Evolutionary conservation across 2,113 vertebrate species (phyloP), one percentile per base, ranked within the genome.

Genomic region (Cariama cristata): DNA sequence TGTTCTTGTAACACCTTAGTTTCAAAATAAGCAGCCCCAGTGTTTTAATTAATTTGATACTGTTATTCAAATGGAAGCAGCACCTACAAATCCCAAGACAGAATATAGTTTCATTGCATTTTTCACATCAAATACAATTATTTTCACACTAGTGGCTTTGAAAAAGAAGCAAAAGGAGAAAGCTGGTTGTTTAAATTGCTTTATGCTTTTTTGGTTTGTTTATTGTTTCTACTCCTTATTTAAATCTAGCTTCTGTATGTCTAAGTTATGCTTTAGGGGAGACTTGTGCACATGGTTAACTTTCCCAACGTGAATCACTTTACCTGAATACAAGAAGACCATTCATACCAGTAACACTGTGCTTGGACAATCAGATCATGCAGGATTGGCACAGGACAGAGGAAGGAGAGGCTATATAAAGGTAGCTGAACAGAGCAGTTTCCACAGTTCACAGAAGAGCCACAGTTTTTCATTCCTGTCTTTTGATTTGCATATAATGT

Each of bases 11-110:
- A 85, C 47, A 24, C n/a, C 45, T 87, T 53, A 4, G 23, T 44
- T 91, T 91, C 76, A 87, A 94, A 91, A 89, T n/a, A 86, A 91
- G 45, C 44, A 89, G 49, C 15, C 52, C 18, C n/a, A 21, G 66
- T 33, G 27, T 60, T 63, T 91, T 52, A 92, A 58, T 64, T 66
- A 33, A 76, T 60, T 86, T 4, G 3, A 47, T 33, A 32, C 6
- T 40, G 33, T 19, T 72, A 94, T 30, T 86, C 62, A 40, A 89
- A 77, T 1, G 3, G 67, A 77, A 53, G 28, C 44, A 86, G 40
- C 13, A 84, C 14, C 64, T 84, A 52, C 27, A 92, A 74, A 40
- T 40, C 50, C 55, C 88, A 77, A 27, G 14, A 32, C 5, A 91
- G 23, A 85, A 35, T 8, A 71, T 0, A 55, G 12, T 58, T 86